Evolutionary conservation across 2,797 vertebrate species (phyloP), one percentile per base, ranked within the genome.

Genomic region (Catamblyrhynchus diadema): DNA sequence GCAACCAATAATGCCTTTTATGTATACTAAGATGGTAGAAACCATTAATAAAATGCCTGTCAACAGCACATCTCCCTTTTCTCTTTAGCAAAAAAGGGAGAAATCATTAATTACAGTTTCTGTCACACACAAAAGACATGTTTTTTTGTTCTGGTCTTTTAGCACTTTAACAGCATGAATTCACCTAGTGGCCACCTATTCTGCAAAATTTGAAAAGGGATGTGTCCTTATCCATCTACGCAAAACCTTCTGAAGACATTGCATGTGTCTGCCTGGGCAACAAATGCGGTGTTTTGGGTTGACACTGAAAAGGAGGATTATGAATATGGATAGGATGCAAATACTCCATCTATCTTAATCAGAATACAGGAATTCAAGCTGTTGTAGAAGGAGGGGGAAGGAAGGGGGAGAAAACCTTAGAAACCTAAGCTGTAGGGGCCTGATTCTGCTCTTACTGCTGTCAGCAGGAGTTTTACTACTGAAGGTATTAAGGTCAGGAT

Each of bases 21-120:
- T 98, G 97, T 98, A 97, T 97, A 97, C 97, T 98, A 98, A 98
- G 98, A 98, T 98, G 98, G 98, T 98, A 98, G 98, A 97, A 95
- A 98, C 98, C 98, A 99, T 99, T 99, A 99, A 99, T 99, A 99
- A 99, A 98, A 98, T 98, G 97, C 98, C 98, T 99, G 99, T 99
- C 99, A 99, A 97, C 97, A 97, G 92, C 95, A 97, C 96, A 97
- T 96, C 97, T 96, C 96, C 97, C 98, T 98, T 98, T 98, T 98
- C 98, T 98, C 87, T 98, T 97, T 77, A 96, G 95, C 96, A 97
- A 98, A 99, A 99, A 99, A 97, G 96, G 97, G 97, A 98, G 98
- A 98, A 98, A 98, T 98, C 98, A 99, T 99, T 99, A 99, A 99
- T 99, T 99, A 99, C 98, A 98, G 98, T 99, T 98, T 98, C 98